phyloP scores from a whole-genome alignment of 2,888 invertebrate species.

The Epistrophe eligans region DNA sequence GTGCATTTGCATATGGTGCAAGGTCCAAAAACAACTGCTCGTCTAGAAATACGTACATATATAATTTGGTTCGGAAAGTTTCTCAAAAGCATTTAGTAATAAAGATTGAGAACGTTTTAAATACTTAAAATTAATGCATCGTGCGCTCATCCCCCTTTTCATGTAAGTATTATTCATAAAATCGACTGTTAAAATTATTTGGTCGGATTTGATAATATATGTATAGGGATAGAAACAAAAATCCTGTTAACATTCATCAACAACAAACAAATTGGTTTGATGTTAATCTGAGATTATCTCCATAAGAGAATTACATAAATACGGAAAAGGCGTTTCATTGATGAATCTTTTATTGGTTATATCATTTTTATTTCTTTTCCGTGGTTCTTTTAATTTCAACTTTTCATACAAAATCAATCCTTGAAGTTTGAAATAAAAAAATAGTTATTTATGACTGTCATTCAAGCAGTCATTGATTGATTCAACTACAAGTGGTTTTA shows the following conservation, averaged over 20 bases:
- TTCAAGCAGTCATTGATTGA: background rate
- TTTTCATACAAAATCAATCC: background rate
- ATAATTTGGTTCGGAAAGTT: background rate
- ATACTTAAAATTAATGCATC: background rate
- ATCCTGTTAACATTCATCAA: background rate
- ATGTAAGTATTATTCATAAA: background rate
- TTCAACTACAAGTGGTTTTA: conserved; percentile 13
- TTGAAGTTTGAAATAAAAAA: background rate
- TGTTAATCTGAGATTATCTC: background rate
- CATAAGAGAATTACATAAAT: background rate
- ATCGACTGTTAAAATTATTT: background rate
- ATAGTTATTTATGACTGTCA: background rate
- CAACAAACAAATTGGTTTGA: background rate
- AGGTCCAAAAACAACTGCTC: background rate
- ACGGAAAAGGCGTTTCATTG: background rate
- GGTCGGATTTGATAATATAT: background rate
- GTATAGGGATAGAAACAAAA: background rate
- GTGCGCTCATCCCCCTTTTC: background rate
- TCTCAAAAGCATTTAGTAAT: background rate
- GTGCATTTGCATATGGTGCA: conserved; percentile 2
- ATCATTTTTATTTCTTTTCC: background rate
- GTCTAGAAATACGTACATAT: background rate
- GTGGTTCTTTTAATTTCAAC: background rate
- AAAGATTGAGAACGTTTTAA: background rate
- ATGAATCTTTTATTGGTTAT: background rate